Conservation (phyloP, 92 coral and sea anemone species). For the Porites cylindrica region DNA sequence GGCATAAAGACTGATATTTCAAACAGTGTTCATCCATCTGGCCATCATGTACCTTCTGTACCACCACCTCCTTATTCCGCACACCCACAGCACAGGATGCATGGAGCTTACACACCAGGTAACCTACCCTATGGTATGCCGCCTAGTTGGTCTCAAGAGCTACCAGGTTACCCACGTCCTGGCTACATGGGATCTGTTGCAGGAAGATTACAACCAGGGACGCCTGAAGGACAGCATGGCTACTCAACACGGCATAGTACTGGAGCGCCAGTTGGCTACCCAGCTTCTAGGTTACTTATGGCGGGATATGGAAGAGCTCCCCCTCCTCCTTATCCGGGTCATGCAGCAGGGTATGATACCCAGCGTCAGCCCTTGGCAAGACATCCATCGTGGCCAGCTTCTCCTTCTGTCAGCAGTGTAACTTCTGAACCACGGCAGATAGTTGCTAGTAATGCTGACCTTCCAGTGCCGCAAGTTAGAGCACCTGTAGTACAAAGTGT, state of each 20-base stretch:
- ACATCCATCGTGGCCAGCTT: slow-evolving; percentile 33
- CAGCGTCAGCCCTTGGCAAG: slow-evolving; percentile 47
- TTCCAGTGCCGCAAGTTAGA: neutral
- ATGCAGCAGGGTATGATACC: slow-evolving; percentile 39
- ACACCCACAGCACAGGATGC: slow-evolving; percentile 49
- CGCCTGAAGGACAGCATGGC: slow-evolving; percentile 62
- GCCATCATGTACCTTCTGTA: slow-evolving; percentile 7
- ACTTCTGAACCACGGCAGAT: slow-evolving; percentile 17
- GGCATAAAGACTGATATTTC: slow-evolving; percentile 29
- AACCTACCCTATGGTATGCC: slow-evolving; percentile 43
- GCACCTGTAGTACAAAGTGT: slow-evolving; percentile 26
- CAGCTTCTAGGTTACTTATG: slow-evolving; percentile 37
- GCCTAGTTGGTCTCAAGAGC: slow-evolving; percentile 75
- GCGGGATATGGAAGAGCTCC: slow-evolving; percentile 76
- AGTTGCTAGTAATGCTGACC: slow-evolving; percentile 9
- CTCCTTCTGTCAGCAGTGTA: slow-evolving; percentile 35
- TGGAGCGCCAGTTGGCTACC: slow-evolving; percentile 47
- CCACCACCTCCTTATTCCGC: slow-evolving; percentile 58
- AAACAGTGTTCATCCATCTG: slow-evolving; percentile 45
- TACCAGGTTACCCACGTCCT: slow-evolving; percentile 53
- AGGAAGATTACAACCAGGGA: slow-evolving; percentile 58
- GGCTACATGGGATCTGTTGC: slow-evolving; percentile 57
- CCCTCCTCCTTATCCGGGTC: slow-evolving; percentile 87
- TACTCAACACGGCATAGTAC: slow-evolving; percentile 77
- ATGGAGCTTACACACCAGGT: slow-evolving; percentile 51